These are phyloP conservation scores for Sycophila sp. DNA, from an alignment of 1,140 invertebrate genomes.

Conservation along the genomic window DNA sequence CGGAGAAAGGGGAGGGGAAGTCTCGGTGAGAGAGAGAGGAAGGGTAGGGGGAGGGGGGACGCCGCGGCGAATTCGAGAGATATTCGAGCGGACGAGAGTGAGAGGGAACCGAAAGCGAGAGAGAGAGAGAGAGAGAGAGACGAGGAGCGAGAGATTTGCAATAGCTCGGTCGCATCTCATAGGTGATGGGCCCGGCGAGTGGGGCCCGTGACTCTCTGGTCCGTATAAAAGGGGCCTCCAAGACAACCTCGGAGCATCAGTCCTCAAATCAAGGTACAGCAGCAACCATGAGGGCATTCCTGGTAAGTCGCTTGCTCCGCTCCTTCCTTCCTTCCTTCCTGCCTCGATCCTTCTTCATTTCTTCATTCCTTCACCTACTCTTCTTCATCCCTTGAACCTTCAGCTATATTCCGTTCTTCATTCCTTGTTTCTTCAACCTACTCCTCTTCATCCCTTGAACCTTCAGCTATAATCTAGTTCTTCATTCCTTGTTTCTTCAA, in stretches of 20 bases:
- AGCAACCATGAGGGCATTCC: slow-evolving; percentile 67
- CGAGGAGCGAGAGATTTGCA: slow-evolving; percentile 56
- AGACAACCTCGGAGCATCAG: slow-evolving; percentile 65
- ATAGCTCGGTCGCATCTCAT: slow-evolving; percentile 60
- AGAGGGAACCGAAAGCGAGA: neutral
- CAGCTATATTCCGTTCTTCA: neutral
- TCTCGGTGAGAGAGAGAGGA: neutral
- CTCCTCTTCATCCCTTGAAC: neutral
- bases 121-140: slow-evolving; percentile 3
- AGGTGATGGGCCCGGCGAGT: slow-evolving; percentile 62
- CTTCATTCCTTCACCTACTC: slow-evolving; percentile 11
- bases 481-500: neutral
- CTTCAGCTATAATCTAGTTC: neutral
- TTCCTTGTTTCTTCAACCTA: neutral
- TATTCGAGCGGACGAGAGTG: neutral
- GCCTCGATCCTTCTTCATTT: too few relatives aligned
- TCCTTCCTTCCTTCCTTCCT: slow-evolving; percentile 20
- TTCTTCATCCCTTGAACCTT: neutral
- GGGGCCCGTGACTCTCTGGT: slow-evolving; percentile 51
- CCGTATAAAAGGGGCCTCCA: slow-evolving; percentile 63
- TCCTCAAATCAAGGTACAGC: slow-evolving; percentile 66
- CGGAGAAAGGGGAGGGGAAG: neutral
- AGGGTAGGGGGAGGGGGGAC: neutral
- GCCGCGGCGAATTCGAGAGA: neutral
- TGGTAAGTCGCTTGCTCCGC: slow-evolving; percentile 57